Conservation (phyloP, 1,140 invertebrate genomes). For the Dendroctonus ponderosae region DNA sequence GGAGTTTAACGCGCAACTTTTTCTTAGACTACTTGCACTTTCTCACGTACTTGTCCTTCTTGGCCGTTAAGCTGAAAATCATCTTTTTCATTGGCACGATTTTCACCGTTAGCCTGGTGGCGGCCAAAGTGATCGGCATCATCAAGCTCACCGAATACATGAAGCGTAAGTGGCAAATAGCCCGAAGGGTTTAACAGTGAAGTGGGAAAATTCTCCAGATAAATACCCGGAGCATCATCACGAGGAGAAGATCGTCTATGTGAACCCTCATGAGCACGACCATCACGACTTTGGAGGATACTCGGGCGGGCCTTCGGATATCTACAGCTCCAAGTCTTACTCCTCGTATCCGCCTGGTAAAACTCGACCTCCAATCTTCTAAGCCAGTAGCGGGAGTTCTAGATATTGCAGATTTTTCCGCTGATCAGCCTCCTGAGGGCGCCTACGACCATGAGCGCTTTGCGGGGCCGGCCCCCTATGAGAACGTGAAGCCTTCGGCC, state of each 20-base stretch:
- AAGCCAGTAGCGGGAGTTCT: neutral
- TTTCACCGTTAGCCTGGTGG: conserved; percentile 41
- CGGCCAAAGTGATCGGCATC: conserved; percentile 45
- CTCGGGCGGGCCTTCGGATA: neutral
- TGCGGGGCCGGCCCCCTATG: neutral
- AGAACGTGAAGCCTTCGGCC: neutral
- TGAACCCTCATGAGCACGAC: conserved; percentile 25
- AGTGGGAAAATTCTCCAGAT: neutral
- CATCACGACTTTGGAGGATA: conserved; percentile 16
- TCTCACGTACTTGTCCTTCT: conserved; percentile 41
- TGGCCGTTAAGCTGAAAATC: conserved; percentile 47
- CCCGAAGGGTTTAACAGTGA: neutral
- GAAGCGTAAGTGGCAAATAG: conserved; percentile 37
- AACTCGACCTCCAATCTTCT: neutral
- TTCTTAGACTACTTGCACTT: conserved; percentile 30
- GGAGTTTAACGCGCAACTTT: neutral
- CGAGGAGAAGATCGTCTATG: conserved; percentile 36
- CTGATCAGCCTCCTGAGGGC: conserved; percentile 19
- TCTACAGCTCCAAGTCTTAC: conserved; percentile 2
- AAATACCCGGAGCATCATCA: conserved; percentile 29
- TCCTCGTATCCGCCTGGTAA: neutral
- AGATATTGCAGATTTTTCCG: conserved; percentile 16
- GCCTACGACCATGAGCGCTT: conserved; percentile 19
- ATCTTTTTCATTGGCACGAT: conserved; percentile 45
- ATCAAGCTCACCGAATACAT: conserved; percentile 42